Percentiles rank a stretch among this genome's conserved stretches.
phyloP scores from a whole-genome alignment of 2,888 invertebrate genomes.

The Xestia sexstrigata region DNA sequence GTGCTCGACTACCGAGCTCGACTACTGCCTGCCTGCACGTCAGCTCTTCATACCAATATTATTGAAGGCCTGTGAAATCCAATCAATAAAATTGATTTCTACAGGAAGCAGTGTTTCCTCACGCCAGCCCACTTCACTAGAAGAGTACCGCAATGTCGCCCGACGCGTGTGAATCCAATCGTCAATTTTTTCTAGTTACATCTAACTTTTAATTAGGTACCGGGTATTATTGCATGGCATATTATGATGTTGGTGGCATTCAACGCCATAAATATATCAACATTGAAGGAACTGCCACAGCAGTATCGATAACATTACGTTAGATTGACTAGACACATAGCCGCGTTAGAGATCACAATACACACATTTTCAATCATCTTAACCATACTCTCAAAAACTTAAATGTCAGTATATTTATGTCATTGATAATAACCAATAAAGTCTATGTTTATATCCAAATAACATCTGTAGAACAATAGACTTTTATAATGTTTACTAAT shows the following conservation, averaged over 20 bases:
- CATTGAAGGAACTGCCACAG: conserved; percentile 46
- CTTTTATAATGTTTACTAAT: conserved; percentile 58
- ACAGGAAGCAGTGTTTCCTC: conserved; percentile 48
- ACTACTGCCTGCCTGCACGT: conserved; percentile 32
- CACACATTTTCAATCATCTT: conserved; percentile 37
- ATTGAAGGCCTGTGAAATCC: conserved; percentile 60
- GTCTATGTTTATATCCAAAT: conserved; percentile 53
- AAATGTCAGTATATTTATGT: conserved; percentile 61
- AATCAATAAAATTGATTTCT: conserved; percentile 64
- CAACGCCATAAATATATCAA: conserved; percentile 59
- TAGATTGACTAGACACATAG: conserved; percentile 57
- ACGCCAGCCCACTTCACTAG: conserved; percentile 23
- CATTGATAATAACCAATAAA: conserved; percentile 55
- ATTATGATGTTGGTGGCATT: conserved; percentile 53
- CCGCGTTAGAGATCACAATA: conserved; percentile 54
- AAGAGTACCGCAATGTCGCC: conserved; percentile 61
- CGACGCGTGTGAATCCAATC: conserved; percentile 40
- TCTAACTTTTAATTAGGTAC: conserved; percentile 58
- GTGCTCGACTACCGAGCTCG: conserved; percentile 8
- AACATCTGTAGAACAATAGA: conserved; percentile 59
- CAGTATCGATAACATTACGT: conserved; percentile 43
- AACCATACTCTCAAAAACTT: conserved; percentile 32
- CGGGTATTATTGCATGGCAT: conserved; percentile 61
- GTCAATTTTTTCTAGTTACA: conserved; percentile 51
- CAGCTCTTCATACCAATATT: conserved; percentile 41